These are phyloP conservation scores for Molanna angustata DNA, from an alignment of 2,888 invertebrate genomes.

Conservation along the genomic window DNA sequence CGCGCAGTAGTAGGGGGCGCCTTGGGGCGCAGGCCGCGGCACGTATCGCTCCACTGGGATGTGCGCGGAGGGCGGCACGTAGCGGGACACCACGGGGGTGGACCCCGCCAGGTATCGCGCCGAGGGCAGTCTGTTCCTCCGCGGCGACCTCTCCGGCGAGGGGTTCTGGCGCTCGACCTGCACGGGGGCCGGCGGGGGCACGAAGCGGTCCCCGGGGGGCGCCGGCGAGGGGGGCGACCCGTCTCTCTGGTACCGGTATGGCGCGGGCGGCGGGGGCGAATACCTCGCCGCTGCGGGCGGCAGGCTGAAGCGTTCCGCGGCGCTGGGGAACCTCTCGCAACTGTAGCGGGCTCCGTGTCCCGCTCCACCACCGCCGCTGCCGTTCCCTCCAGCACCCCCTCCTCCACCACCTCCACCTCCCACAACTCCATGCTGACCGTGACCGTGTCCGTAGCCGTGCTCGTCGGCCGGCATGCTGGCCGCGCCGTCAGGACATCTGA, in stretches of 20 bases:
- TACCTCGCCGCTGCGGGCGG: constrained; percentile 41
- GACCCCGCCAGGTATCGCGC: constrained; percentile 38
- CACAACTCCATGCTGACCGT: constrained; percentile 38
- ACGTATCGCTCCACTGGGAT: constrained; percentile 71
- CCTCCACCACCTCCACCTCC: constrained; percentile 29
- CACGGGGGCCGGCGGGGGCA: constrained; percentile 65
- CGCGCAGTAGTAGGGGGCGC: constrained; percentile 55
- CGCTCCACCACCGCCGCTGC: constrained; percentile 36
- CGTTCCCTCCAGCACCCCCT: constrained; percentile 43
- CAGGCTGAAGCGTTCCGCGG: constrained; percentile 55
- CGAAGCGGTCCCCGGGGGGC: constrained; percentile 54
- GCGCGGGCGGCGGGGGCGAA: constrained; percentile 42
- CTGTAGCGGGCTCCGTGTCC: constrained; percentile 43
- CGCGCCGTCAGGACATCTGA: constrained; percentile 66
- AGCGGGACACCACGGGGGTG: constrained; percentile 48
- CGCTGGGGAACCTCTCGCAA: constrained; percentile 56
- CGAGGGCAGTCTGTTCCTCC: constrained; percentile 62
- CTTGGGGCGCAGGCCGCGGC: constrained; percentile 56
- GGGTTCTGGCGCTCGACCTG: constrained; percentile 57
- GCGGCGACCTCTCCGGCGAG: constrained; percentile 60
- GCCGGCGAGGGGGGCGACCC: constrained; percentile 53
- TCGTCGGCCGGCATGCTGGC: constrained; percentile 58
- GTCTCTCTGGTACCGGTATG: constrained; percentile 40
- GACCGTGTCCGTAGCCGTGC: constrained; percentile 34
- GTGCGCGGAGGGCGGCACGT: constrained; percentile 67